Percentiles rank a stretch among this genome's conserved stretches.
phyloP scores from a whole-genome alignment of 92 coral and sea anemone species.

The Palythoa caribaeorum region DNA sequence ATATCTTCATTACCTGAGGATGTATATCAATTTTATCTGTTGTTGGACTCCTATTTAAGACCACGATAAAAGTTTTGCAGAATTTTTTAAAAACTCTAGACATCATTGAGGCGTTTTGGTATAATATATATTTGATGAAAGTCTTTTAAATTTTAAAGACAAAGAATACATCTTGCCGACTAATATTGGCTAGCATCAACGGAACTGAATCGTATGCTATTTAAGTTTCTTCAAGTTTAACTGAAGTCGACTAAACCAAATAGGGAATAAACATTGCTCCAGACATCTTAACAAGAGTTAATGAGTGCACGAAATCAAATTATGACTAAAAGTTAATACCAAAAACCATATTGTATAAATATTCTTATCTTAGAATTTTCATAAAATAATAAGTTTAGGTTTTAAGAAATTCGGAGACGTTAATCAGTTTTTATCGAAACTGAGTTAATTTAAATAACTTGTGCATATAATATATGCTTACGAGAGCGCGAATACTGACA shows the following conservation, averaged over 20 bases:
- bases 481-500: not conserved
- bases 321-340: constrained; percentile 22
- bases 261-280: not conserved
- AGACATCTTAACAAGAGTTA: constrained; percentile 46
- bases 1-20: not conserved
- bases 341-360: constrained; percentile 16
- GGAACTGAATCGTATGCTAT: not conserved
- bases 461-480: too few species aligned
- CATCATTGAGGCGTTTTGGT: not conserved
- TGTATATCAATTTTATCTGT: not conserved
- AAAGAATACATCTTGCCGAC: not conserved
- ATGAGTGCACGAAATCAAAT: constrained; percentile 44
- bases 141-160: not conserved
- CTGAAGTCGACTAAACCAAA: not conserved
- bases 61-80: not conserved
- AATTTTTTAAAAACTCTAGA: not conserved
- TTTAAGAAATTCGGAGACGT: not conserved
- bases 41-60: not conserved
- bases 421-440: not conserved
- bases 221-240: constrained; percentile 1
- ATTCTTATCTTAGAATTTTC: constrained; percentile 23
- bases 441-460: constrained; percentile 1
- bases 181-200: constrained; percentile 11
- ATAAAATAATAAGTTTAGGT: constrained; percentile 1
- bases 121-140: not conserved